A percentile compares a stretch with the other conserved stretches of the same genome.
phyloP scores from a whole-genome alignment of 2,113 vertebrate species.

The Chaetura pelagica region DNA sequence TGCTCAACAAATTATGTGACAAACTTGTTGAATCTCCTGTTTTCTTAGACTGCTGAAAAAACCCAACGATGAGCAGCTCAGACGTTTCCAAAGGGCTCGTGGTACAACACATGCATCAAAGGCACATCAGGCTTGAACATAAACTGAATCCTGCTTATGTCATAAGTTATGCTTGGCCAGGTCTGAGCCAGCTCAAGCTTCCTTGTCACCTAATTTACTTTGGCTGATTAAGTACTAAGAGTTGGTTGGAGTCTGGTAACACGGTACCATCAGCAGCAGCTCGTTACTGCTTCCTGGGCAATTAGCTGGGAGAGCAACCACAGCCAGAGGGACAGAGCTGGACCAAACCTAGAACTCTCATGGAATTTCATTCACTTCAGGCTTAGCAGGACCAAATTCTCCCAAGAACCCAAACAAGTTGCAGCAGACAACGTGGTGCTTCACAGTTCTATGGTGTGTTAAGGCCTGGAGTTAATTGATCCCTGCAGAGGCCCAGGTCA shows the following conservation, averaged over 20 bases:
- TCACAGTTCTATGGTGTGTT: rapidly evolving
- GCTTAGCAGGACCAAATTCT: background rate
- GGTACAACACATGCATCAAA: background rate
- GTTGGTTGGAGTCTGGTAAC: background rate
- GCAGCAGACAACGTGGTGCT: background rate
- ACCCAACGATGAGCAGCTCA: rapidly evolving
- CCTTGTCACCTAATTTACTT: slow-evolving; percentile 33
- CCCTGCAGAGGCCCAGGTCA: background rate
- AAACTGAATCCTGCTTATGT: background rate
- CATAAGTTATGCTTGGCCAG: slow-evolving; percentile 38
- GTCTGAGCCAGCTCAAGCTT: background rate
- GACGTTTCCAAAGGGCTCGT: background rate
- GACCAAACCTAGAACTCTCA: background rate
- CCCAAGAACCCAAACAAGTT: background rate
- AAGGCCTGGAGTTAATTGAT: background rate
- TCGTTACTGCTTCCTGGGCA: background rate
- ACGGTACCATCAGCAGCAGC: background rate
- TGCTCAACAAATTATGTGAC: background rate
- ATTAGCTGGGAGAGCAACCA: background rate
- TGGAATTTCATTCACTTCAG: background rate
- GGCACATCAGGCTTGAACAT: background rate
- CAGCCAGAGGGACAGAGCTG: background rate
- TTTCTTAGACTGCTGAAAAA: background rate
- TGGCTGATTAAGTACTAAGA: slow-evolving; percentile 15
- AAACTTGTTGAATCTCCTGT: background rate